Evolutionary conservation across 2,113 vertebrate species (phyloP).

Genomic region (Potamarius usumacintae): DNA sequence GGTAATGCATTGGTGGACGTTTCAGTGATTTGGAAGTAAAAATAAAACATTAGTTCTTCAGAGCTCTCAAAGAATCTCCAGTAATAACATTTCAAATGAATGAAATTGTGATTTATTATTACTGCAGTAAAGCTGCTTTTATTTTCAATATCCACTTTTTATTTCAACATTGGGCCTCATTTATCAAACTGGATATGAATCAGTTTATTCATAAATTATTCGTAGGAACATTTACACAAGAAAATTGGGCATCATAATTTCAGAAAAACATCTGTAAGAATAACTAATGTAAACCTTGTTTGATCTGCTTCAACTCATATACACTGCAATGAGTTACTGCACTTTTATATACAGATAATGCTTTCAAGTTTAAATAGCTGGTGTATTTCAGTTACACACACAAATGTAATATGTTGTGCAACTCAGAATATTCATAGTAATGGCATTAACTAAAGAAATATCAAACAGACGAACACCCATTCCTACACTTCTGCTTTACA

Average conservation of each 20-base stretch:
- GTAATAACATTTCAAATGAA: neutral
- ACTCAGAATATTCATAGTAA: neutral
- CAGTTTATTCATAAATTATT: neutral
- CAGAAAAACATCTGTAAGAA: neutral
- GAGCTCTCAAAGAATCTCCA: neutral
- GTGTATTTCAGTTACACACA: neutral
- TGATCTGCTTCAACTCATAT: neutral
- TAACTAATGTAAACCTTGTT: neutral
- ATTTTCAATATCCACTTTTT: neutral
- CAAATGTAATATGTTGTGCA: neutral
- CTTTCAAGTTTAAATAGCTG: neutral
- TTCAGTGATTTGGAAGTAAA: neutral
- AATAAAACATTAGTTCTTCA: neutral
- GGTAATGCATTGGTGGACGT: neutral
- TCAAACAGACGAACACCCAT: neutral
- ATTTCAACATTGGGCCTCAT: neutral
- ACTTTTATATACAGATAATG: neutral
- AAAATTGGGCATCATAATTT: neutral
- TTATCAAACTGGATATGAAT: neutral
- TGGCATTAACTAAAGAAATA: neutral
- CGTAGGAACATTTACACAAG: neutral
- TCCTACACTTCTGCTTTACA: neutral
- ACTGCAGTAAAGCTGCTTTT: neutral
- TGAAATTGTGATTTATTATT: neutral
- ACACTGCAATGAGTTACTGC: neutral